phyloP scores from a whole-genome alignment of 2,113 vertebrate genomes.

The Tauraco erythrolophus region DNA sequence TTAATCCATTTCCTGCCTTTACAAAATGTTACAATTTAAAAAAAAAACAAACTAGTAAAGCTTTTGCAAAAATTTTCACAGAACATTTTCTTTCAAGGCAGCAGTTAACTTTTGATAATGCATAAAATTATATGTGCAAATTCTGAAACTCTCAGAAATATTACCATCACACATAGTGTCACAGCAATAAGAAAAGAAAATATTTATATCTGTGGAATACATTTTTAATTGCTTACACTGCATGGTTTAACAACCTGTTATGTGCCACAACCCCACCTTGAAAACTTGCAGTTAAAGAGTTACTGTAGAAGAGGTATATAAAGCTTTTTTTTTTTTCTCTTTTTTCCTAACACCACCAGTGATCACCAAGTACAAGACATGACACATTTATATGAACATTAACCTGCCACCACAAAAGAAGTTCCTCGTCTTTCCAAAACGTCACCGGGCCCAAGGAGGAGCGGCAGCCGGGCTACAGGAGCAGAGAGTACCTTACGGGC shows the following conservation, averaged over 20 bases:
- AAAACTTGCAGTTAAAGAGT: slow-evolving; percentile 75
- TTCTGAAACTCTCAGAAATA: slow-evolving; percentile 78
- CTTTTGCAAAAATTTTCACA: slow-evolving; percentile 86
- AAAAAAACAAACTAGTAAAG: slow-evolving; percentile 85
- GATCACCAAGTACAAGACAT: slow-evolving; percentile 71
- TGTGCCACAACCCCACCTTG: slow-evolving; percentile 71
- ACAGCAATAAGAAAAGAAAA: slow-evolving; percentile 75
- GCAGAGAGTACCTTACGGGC: background rate
- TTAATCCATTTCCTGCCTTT: slow-evolving; percentile 83
- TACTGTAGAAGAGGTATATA: slow-evolving; percentile 87
- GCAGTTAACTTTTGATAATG: slow-evolving; percentile 86
- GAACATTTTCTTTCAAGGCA: slow-evolving; percentile 87
- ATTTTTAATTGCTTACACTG: slow-evolving; percentile 70
- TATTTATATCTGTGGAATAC: slow-evolving; percentile 76
- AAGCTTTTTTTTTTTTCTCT: slow-evolving; percentile 68
- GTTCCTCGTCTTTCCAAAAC: background rate
- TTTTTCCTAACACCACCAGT: slow-evolving; percentile 58
- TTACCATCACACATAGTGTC: slow-evolving; percentile 79
- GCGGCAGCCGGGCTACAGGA: background rate
- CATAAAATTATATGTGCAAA: slow-evolving; percentile 89
- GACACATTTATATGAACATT: slow-evolving; percentile 62
- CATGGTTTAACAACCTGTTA: slow-evolving; percentile 78
- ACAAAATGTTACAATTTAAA: slow-evolving; percentile 84
- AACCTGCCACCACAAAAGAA: slow-evolving; percentile 50
- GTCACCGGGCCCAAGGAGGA: background rate